A percentile compares a stretch with the other conserved stretches of the same genome.
Evolutionary conservation across 1,140 invertebrate genomes (phyloP).

Genomic region (Apis florea): DNA sequence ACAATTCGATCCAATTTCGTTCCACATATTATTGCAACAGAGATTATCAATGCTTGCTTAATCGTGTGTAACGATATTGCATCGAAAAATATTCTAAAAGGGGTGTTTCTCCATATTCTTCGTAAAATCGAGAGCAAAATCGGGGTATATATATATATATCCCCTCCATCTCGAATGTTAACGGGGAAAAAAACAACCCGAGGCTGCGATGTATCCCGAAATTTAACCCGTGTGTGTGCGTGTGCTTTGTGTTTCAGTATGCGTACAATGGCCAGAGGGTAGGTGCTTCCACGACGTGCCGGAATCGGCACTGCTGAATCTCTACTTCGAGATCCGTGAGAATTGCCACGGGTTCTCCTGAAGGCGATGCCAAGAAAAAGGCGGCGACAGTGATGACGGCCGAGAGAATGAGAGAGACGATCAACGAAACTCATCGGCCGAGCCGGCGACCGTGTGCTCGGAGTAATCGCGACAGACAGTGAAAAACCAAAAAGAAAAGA

Average conservation of each 20-base stretch:
- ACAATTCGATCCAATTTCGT: no score
- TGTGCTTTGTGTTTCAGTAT: conserved; percentile 85
- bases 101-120: no score
- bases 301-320: conserved; percentile 77
- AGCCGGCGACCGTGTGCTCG: not conserved
- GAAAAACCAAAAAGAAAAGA: conserved; percentile 6
- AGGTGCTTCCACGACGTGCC: conserved; percentile 81
- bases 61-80: no score
- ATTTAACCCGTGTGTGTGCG: not conserved
- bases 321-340: conserved; percentile 77
- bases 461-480: conserved; percentile 36
- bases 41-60: no score
- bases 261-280: conserved; percentile 94
- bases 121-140: no score
- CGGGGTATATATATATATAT: no score
- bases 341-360: conserved; percentile 77
- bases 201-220: not conserved
- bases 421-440: conserved; percentile 11
- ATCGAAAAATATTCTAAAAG: no score
- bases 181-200: no score
- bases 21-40: no score
- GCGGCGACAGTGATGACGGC: conserved; percentile 62
- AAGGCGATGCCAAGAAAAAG: conserved; percentile 70
- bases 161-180: no score
- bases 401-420: conserved; percentile 20